phyloP scores from a whole-genome alignment of 2,113 vertebrate genomes.

The Heptranchias perlo region DNA sequence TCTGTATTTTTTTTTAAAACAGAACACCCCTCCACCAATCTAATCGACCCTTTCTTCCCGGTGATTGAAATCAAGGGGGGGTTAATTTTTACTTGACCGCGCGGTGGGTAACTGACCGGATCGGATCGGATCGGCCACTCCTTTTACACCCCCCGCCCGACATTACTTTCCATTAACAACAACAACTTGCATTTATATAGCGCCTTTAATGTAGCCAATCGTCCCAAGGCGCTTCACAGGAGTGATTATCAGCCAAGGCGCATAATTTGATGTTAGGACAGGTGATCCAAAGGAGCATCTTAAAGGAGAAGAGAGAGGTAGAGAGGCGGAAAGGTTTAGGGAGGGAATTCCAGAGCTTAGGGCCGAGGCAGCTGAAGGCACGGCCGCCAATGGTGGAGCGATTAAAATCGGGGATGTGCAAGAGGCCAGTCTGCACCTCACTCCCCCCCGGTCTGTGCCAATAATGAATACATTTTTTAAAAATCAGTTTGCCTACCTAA shows the following conservation, averaged over 20 bases:
- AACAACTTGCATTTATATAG: no score
- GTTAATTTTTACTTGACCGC: not conserved
- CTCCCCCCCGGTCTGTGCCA: not conserved
- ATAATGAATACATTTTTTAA: not conserved
- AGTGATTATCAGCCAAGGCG: not conserved
- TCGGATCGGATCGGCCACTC: not conserved
- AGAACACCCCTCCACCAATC: not conserved
- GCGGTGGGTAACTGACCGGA: not conserved
- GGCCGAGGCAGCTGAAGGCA: no score
- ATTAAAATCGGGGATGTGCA: no score
- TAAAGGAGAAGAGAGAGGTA: no score
- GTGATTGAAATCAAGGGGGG: not conserved
- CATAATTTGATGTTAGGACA: no score
- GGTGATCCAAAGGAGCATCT: no score
- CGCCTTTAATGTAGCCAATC: no score
- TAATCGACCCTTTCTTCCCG: not conserved
- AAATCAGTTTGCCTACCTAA: not conserved
- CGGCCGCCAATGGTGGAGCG: no score
- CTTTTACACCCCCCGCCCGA: not conserved
- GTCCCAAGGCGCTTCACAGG: not conserved
- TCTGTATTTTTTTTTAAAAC: not conserved
- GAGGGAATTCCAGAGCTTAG: no score
- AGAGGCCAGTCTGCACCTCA: not conserved
- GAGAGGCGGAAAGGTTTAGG: no score
- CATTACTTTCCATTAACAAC: not conserved